Evolutionary conservation across 1,140 invertebrate species (phyloP).

Genomic region (Drosophila auraria): DNA sequence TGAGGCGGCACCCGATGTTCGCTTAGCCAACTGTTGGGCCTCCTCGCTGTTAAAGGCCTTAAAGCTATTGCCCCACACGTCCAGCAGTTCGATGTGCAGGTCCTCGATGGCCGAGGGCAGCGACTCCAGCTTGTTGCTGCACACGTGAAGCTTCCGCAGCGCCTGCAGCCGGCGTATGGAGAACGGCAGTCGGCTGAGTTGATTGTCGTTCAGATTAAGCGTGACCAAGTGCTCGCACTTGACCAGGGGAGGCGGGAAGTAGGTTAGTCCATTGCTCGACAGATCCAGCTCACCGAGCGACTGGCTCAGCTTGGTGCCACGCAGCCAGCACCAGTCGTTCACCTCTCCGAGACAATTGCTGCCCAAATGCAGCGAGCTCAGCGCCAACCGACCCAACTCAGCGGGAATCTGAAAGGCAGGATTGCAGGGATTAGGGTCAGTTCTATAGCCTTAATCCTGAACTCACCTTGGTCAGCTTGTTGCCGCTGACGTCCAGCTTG

Average conservation of each 20-base stretch:
- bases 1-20: neutral
- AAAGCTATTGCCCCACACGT: constrained; percentile 81
- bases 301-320: constrained; percentile 85
- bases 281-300: constrained; percentile 72
- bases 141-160: constrained; percentile 85
- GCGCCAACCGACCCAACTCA: constrained; percentile 88
- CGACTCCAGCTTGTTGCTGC: constrained; percentile 86
- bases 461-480: constrained; percentile 88
- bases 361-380: constrained; percentile 90
- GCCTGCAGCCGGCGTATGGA: constrained; percentile 87
- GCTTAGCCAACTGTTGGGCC: constrained; percentile 20
- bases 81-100: constrained; percentile 66
- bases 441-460: neutral
- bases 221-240: constrained; percentile 86
- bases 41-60: constrained; percentile 55
- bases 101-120: constrained; percentile 85
- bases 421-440: neutral
- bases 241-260: constrained; percentile 77
- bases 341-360: constrained; percentile 89
- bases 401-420: constrained; percentile 87
- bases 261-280: constrained; percentile 65
- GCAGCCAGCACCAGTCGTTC: constrained; percentile 89
- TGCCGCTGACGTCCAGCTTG: constrained; percentile 91
- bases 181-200: constrained; percentile 87
- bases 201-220: constrained; percentile 89